A percentile compares a stretch with the other conserved stretches of the same genome.
phyloP scores from a whole-genome alignment of 2,888 invertebrate species.

The Marronus borbonicus region DNA sequence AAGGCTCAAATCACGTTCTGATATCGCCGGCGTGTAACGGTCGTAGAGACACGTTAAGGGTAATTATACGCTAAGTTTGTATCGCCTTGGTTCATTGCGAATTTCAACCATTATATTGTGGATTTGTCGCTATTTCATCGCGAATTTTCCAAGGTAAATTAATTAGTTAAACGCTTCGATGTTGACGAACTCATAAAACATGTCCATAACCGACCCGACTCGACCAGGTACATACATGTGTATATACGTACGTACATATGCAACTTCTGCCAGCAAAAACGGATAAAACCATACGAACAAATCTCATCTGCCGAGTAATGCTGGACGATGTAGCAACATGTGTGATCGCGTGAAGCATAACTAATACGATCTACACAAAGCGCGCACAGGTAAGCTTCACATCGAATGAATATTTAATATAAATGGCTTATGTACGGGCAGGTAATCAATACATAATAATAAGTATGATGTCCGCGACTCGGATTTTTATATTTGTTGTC shows the following conservation, averaged over 20 bases:
- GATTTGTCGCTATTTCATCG: neutral
- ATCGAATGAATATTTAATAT: constrained; percentile 33
- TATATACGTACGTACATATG: neutral
- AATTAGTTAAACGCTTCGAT: constrained; percentile 5
- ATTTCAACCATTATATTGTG: neutral
- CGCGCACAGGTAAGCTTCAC: constrained; percentile 1
- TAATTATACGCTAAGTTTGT: neutral
- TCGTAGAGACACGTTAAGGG: too few relatives aligned
- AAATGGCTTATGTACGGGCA: constrained; percentile 24
- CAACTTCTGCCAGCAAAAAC: neutral
- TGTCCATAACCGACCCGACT: constrained; percentile 6
- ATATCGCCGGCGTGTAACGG: too few relatives aligned
- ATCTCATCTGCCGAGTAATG: neutral
- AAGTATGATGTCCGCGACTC: constrained; percentile 30
- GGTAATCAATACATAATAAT: constrained; percentile 38
- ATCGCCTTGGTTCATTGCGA: neutral
- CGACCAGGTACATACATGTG: neutral
- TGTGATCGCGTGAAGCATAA: constrained; percentile 12
- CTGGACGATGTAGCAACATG: neutral
- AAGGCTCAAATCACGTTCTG: too few relatives aligned
- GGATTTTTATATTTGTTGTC: constrained; percentile 25
- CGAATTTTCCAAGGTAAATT: constrained; percentile 3
- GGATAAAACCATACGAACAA: neutral
- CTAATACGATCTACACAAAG: constrained; percentile 3
- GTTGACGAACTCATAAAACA: constrained; percentile 18